phyloP scores from a whole-genome alignment of 2,113 vertebrate genomes.

The Pterocles gutturalis region DNA sequence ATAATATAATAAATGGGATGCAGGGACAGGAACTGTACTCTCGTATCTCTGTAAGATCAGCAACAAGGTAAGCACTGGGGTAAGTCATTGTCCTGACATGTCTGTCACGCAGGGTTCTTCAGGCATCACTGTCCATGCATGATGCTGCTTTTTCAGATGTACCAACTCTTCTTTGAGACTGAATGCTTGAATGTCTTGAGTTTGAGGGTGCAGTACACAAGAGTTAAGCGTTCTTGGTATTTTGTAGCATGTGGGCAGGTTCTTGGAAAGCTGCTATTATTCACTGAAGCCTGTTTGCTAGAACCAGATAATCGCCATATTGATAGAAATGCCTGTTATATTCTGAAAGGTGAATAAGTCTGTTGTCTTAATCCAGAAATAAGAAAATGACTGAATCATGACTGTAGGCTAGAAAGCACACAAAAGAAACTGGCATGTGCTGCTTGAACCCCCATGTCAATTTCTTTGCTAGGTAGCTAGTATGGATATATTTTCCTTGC shows the following conservation, averaged over 20 bases:
- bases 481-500: not conserved
- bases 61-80: not conserved
- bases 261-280: not conserved
- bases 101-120: not conserved
- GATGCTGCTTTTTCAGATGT: not conserved
- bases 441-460: not conserved
- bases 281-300: not conserved
- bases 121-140: fast-evolving
- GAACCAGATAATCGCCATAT: not conserved
- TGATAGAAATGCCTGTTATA: not conserved
- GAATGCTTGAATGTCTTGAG: not conserved
- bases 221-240: not conserved
- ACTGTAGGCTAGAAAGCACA: not conserved
- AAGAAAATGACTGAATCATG: not conserved
- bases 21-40: not conserved
- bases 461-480: not conserved
- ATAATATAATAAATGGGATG: not conserved
- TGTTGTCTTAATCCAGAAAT: not conserved
- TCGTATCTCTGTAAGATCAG: not conserved
- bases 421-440: not conserved
- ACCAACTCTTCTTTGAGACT: not conserved
- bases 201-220: not conserved
- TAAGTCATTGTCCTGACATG: not conserved
- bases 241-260: not conserved
- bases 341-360: not conserved